Evolutionary conservation across 1,140 invertebrate genomes (phyloP).

Genomic region (Phocides pigmalion): DNA sequence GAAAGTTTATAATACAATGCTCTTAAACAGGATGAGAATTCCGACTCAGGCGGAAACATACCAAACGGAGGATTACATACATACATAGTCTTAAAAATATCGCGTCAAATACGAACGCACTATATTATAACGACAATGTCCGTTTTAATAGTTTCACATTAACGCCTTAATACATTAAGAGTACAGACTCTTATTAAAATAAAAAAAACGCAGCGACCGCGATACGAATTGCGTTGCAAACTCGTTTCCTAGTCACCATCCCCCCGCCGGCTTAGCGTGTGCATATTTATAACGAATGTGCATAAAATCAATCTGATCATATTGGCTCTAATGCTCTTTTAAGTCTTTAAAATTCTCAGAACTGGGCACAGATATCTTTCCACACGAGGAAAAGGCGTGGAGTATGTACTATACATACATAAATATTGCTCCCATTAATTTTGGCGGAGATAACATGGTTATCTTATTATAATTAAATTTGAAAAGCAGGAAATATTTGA

Average conservation of each 20-base stretch:
- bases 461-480: no score
- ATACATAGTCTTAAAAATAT: conserved; percentile 27
- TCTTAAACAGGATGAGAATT: conserved; percentile 7
- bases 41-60: conserved; percentile 16
- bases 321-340: no score
- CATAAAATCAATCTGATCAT: not conserved
- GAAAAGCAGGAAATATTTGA: no score
- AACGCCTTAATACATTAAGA: conserved; percentile 11
- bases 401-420: no score
- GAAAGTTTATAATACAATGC: not conserved
- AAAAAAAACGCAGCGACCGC: conserved; percentile 10
- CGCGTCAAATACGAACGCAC: conserved; percentile 12
- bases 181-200: conserved; percentile 18
- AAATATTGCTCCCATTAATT: no score
- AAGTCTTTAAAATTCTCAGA: no score
- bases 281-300: not conserved
- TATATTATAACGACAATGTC: conserved; percentile 16
- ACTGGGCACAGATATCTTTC: no score
- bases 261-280: not conserved
- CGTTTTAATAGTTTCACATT: conserved; percentile 13
- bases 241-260: conserved; percentile 6
- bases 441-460: no score
- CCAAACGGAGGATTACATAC: conserved; percentile 8
- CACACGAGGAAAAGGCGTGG: no score
- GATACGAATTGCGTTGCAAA: conserved; percentile 3